A percentile compares a stretch with the other conserved stretches of the same genome.
Evolutionary conservation across 2,113 vertebrate species (phyloP).

Genomic region (Calcarius ornatus): DNA sequence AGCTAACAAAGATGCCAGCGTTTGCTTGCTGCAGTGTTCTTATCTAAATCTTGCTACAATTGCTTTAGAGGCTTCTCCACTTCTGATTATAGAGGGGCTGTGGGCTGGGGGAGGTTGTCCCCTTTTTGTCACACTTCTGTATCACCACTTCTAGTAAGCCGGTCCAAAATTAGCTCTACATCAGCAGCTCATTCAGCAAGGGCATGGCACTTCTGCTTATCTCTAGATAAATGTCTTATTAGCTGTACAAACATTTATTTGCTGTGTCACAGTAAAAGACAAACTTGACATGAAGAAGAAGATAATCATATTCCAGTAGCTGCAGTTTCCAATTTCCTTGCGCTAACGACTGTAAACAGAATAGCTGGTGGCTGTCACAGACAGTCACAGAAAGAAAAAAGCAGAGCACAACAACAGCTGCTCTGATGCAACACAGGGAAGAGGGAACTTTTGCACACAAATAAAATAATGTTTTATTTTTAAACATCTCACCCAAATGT

Average conservation of each 20-base stretch:
- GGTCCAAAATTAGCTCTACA: background rate
- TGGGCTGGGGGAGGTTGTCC: no score
- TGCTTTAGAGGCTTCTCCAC: background rate
- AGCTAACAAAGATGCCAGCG: background rate
- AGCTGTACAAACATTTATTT: constrained; percentile 1
- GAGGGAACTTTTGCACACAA: background rate
- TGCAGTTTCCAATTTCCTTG: background rate
- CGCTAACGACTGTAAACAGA: background rate
- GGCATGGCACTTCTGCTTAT: background rate
- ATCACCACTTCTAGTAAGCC: background rate
- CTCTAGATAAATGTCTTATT: background rate
- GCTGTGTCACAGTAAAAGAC: background rate
- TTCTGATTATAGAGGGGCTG: background rate
- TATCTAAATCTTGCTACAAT: background rate
- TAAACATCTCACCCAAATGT: background rate
- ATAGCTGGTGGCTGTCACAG: background rate
- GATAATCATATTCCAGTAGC: background rate
- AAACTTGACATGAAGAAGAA: background rate
- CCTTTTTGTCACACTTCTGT: background rate
- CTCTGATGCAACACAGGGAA: background rate
- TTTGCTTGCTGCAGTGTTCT: background rate
- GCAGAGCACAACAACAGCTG: background rate
- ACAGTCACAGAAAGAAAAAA: background rate
- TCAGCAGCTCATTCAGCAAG: background rate
- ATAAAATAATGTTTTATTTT: background rate